Conservation (phyloP, 2,113 vertebrate genomes). For the Empidonax alnorum region DNA sequence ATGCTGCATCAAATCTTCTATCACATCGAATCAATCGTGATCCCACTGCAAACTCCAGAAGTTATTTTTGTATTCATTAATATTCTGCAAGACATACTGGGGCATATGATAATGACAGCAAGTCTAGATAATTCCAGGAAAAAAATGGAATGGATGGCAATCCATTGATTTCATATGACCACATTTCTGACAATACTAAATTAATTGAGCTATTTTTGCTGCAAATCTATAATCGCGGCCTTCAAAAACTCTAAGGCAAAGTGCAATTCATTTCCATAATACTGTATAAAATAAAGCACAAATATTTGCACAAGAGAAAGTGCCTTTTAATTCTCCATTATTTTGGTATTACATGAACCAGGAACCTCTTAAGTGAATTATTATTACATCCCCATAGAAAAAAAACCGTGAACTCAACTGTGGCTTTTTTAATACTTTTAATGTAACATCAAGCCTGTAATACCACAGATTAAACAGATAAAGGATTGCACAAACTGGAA, state of each 20-base stretch:
- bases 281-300: background rate
- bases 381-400: background rate
- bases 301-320: background rate
- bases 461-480: slow-evolving; percentile 37
- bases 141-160: background rate
- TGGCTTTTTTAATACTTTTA: slow-evolving; percentile 56
- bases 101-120: background rate
- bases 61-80: slow-evolving; percentile 16
- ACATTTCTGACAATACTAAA: background rate
- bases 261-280: slow-evolving; percentile 25
- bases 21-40: background rate
- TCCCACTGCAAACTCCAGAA: background rate
- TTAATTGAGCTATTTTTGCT: slow-evolving; percentile 40
- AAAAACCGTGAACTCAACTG: background rate
- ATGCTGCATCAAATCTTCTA: background rate
- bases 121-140: background rate
- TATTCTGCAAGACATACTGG: background rate
- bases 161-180: background rate
- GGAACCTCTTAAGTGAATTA: background rate
- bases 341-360: background rate
- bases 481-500: slow-evolving; percentile 6
- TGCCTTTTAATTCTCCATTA: background rate
- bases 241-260: slow-evolving; percentile 19
- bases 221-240: background rate
- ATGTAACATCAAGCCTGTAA: slow-evolving; percentile 48